Percentiles rank a stretch among this genome's conserved stretches.
phyloP scores from a whole-genome alignment of 2,113 vertebrate species.

The Calyptomena viridis region DNA sequence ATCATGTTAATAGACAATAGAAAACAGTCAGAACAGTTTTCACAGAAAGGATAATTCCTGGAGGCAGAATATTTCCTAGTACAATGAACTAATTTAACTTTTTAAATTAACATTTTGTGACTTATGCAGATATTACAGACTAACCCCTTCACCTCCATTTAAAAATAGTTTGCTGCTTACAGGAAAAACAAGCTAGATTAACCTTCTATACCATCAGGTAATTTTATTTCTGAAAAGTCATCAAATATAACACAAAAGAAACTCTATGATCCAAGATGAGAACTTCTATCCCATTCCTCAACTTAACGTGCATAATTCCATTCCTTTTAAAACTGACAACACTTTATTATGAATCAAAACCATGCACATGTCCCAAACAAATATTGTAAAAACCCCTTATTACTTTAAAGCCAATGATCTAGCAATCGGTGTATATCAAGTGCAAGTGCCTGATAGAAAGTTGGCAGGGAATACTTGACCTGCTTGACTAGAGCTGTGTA shows the following conservation, averaged over 20 bases:
- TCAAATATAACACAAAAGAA: background rate
- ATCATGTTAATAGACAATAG: conserved; percentile 2
- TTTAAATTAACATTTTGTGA: background rate
- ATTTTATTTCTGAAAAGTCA: background rate
- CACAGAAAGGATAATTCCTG: conserved; percentile 12
- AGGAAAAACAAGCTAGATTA: background rate
- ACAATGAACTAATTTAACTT: conserved; percentile 27
- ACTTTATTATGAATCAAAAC: background rate
- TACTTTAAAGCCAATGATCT: background rate
- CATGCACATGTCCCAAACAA: background rate
- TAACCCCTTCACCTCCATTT: background rate
- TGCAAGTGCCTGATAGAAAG: background rate
- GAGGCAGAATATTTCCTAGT: conserved; percentile 4
- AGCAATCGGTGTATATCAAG: background rate
- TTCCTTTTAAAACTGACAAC: background rate
- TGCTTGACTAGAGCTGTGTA: background rate
- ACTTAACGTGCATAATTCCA: background rate
- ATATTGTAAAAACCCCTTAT: background rate
- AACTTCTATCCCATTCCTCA: background rate
- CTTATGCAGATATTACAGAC: background rate
- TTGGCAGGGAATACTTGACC: background rate
- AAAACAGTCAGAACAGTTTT: conserved; percentile 18
- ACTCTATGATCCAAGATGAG: accelerated
- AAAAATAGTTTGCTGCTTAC: background rate
- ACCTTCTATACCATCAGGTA: background rate